Conservation (phyloP, 2,797 vertebrate genomes). For the Schizopygopsis pylzovi region DNA sequence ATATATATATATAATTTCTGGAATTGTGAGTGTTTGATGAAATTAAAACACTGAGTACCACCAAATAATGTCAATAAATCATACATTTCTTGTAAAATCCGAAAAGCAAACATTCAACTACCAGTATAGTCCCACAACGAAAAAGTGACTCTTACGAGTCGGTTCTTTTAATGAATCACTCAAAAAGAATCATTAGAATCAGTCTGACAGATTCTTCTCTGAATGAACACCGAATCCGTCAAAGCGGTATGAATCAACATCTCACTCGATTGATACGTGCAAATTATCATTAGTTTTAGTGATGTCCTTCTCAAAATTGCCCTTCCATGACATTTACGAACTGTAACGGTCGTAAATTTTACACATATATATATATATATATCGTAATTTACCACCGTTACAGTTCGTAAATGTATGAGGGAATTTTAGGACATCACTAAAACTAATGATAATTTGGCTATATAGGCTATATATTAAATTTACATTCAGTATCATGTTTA, state of each 20-base stretch:
- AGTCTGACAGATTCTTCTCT: background rate
- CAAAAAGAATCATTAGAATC: conserved; percentile 18
- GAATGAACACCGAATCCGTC: background rate
- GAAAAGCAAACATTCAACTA: background rate
- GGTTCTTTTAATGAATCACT: conserved; percentile 13
- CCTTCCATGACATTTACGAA: too few relatives aligned
- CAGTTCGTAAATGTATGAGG: too few relatives aligned
- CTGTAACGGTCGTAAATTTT: too few relatives aligned
- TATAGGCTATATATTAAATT: background rate
- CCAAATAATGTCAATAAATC: background rate
- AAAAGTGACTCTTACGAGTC: background rate
- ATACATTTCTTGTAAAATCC: background rate
- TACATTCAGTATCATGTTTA: background rate
- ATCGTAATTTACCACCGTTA: too few relatives aligned
- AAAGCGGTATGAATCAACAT: background rate
- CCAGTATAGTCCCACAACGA: background rate
- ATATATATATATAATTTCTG: background rate
- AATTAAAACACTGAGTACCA: background rate
- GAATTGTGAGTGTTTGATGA: background rate
- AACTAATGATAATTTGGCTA: too few relatives aligned
- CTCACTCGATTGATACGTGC: background rate
- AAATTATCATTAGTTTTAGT: background rate
- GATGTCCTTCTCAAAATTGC: background rate
- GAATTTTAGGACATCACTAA: too few relatives aligned
- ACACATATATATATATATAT: background rate